These are phyloP conservation scores for Pitta sordida DNA, from an alignment of 2,113 vertebrate genomes.

Conservation along the genomic window DNA sequence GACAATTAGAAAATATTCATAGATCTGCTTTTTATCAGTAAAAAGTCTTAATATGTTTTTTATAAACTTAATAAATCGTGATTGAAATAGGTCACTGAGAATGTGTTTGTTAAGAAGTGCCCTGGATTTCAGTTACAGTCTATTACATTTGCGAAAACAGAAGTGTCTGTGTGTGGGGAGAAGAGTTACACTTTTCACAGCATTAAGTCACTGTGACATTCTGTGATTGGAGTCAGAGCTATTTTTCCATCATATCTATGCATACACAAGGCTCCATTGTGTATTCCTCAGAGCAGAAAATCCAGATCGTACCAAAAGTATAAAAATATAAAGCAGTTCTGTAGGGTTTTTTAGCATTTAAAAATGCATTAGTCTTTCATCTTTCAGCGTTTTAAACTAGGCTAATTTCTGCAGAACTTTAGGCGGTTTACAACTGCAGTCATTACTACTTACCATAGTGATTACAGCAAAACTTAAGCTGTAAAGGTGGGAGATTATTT, in stretches of 20 bases:
- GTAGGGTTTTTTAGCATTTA: not conserved
- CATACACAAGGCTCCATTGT: not conserved
- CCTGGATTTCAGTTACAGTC: not conserved
- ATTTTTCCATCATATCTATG: not conserved
- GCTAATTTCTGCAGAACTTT: not conserved
- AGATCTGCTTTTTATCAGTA: not conserved
- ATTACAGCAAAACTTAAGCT: not conserved
- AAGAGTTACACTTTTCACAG: not conserved
- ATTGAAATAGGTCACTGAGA: not conserved
- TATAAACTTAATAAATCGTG: not conserved
- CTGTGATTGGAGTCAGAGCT: not conserved
- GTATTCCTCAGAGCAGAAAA: not conserved
- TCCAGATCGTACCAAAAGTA: not conserved
- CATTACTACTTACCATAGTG: not conserved
- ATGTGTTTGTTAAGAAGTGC: not conserved
- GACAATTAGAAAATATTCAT: not conserved
- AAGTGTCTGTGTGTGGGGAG: not conserved
- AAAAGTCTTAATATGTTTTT: not conserved
- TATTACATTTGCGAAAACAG: not conserved
- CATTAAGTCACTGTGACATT: not conserved
- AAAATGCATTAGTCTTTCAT: not conserved
- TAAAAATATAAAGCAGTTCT: not conserved
- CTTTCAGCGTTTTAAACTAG: not conserved
- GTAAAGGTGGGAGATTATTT: not conserved
- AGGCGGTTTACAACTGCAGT: not conserved